These are phyloP conservation scores for Sterna hirundo DNA, from an alignment of 2,113 vertebrate species.

Conservation along the genomic window DNA sequence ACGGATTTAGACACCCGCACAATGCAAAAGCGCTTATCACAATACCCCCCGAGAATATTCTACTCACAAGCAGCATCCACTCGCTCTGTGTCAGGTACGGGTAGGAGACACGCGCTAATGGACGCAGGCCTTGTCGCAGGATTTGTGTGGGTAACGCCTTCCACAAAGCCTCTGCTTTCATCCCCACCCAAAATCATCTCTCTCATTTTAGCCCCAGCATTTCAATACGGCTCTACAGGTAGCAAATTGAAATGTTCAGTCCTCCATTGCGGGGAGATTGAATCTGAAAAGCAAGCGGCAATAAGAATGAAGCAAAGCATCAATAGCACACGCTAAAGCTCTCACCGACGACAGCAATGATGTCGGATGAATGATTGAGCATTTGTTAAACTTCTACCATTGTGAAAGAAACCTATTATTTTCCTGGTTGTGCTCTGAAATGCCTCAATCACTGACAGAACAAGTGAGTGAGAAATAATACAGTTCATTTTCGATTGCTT, in stretches of 20 bases:
- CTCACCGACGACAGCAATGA: slow-evolving; percentile 49
- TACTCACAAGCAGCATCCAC: neutral
- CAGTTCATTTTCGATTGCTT: slow-evolving; percentile 72
- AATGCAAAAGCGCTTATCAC: neutral
- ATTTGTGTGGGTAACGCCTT: neutral
- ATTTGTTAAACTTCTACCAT: slow-evolving; percentile 78
- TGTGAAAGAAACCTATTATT: slow-evolving; percentile 82
- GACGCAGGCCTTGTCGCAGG: neutral
- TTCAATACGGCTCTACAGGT: slow-evolving; percentile 60
- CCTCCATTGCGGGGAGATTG: slow-evolving; percentile 63
- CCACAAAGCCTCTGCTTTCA: slow-evolving; percentile 15
- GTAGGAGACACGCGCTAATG: neutral
- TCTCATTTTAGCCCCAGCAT: neutral
- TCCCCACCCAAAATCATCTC: slow-evolving; percentile 39
- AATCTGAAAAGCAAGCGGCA: slow-evolving; percentile 70
- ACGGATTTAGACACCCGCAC: neutral
- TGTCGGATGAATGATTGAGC: slow-evolving; percentile 69
- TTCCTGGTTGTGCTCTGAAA: slow-evolving; percentile 71
- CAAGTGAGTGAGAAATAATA: slow-evolving; percentile 78
- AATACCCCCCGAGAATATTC: neutral
- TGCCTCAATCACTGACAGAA: slow-evolving; percentile 79
- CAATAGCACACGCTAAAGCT: slow-evolving; percentile 52
- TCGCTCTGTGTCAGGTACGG: neutral
- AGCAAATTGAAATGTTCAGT: slow-evolving; percentile 77
- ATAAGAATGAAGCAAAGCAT: slow-evolving; percentile 59